Conservation (phyloP, 2,113 vertebrate species). For the Nyctibius bracteatus region DNA sequence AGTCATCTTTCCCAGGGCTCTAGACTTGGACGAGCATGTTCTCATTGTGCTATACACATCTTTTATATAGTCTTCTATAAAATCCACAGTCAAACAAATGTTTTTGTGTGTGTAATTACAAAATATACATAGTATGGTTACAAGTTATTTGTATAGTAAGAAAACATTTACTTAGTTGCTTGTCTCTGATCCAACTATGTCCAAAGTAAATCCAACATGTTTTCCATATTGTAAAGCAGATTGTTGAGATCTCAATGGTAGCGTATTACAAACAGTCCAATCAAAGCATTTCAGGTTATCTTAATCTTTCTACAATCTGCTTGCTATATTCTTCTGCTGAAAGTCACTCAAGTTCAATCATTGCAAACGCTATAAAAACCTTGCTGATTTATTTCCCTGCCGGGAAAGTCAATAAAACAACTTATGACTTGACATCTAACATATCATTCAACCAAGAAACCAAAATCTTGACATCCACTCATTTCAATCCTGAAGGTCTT, state of each 20-base stretch:
- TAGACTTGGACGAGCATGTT: neutral
- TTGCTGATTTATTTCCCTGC: slow-evolving; percentile 19
- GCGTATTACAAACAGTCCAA: neutral
- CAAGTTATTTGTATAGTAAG: neutral
- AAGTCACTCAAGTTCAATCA: neutral
- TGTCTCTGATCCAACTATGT: neutral
- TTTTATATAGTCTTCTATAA: neutral
- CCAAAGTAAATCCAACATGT: neutral
- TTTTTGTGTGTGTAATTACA: neutral
- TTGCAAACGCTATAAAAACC: neutral
- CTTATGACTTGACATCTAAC: neutral
- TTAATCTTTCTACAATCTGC: neutral
- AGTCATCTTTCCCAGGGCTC: neutral
- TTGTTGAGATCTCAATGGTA: neutral
- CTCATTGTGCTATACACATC: neutral
- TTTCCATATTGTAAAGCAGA: neutral
- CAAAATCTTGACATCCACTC: neutral
- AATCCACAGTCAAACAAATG: neutral
- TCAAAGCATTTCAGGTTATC: neutral
- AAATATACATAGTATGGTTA: neutral
- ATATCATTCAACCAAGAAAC: slow-evolving; percentile 14
- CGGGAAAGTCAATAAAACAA: slow-evolving; percentile 23
- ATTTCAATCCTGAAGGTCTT: neutral
- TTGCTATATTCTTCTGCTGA: neutral
- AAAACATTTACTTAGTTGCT: neutral